phyloP scores from a whole-genome alignment of 2,888 invertebrate genomes.

The Hirtodrosophila confusa region DNA sequence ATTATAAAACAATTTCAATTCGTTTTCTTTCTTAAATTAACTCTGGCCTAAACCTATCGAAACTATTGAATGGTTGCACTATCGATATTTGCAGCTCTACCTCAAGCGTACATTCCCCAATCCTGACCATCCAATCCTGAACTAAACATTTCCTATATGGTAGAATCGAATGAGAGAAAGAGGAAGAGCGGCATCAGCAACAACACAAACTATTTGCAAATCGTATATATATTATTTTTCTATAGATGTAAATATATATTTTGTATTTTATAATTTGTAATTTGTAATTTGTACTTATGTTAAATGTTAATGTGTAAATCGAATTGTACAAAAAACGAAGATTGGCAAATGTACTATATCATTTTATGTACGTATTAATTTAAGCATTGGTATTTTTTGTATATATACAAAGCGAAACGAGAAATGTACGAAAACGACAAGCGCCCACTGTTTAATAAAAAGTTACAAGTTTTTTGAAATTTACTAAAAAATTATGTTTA shows the following conservation, averaged over 20 bases:
- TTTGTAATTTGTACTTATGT: constrained; percentile 49
- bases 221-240: constrained; percentile 45
- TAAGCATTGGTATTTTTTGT: constrained; percentile 75
- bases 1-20: too few relatives aligned
- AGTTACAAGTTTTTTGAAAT: constrained; percentile 75
- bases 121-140: constrained; percentile 19
- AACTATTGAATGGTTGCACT: too few relatives aligned
- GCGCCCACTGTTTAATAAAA: constrained; percentile 74
- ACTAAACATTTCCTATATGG: constrained; percentile 49
- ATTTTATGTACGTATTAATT: constrained; percentile 46
- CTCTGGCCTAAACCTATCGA: too few relatives aligned
- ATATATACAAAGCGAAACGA: constrained; percentile 44
- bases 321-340: constrained; percentile 62
- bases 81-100: too few relatives aligned
- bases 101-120: neutral
- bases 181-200: constrained; percentile 18
- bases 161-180: constrained; percentile 28
- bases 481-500: constrained; percentile 47
- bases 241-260: constrained; percentile 71
- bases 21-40: too few relatives aligned
- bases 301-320: constrained; percentile 62
- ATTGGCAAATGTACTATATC: constrained; percentile 63
- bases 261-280: constrained; percentile 51
- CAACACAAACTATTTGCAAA: constrained; percentile 47
- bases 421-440: constrained; percentile 45